These are phyloP conservation scores for Colletes latitarsis DNA, from an alignment of 1,140 invertebrate species.

Conservation along the genomic window DNA sequence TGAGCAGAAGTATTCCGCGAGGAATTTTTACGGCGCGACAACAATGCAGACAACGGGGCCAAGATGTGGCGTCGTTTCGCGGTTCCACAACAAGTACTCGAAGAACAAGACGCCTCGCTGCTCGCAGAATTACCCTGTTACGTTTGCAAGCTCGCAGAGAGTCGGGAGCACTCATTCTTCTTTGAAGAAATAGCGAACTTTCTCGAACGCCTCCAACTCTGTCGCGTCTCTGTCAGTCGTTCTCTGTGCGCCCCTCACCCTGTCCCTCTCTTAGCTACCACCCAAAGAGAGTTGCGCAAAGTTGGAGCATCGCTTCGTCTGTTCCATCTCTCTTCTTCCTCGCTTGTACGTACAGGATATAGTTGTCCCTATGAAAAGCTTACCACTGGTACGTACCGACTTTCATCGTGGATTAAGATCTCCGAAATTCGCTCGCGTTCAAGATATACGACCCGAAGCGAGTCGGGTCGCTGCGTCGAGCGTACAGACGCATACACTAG, in stretches of 20 bases:
- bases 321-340: conserved; percentile 11
- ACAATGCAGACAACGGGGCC: neutral
- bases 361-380: conserved; percentile 52
- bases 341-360: conserved; percentile 44
- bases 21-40: neutral
- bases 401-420: conserved; percentile 37
- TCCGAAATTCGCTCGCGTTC: conserved; percentile 43
- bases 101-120: neutral
- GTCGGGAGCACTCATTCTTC: conserved; percentile 15
- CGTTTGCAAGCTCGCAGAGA: conserved; percentile 7
- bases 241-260: conserved; percentile 7
- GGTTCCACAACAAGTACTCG: neutral
- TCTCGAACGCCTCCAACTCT: conserved; percentile 19
- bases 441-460: conserved; percentile 13
- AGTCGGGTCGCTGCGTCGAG: neutral
- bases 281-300: conserved; percentile 53
- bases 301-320: conserved; percentile 23
- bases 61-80: neutral
- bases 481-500: too few relatives aligned
- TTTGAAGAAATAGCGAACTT: conserved; percentile 40
- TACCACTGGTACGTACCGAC: conserved; percentile 33
- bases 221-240: neutral
- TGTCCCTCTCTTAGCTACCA: neutral
- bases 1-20: neutral
- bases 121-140: conserved; percentile 11